phyloP scores from a whole-genome alignment of 2,113 vertebrate genomes.

The Anolis carolinensis region DNA sequence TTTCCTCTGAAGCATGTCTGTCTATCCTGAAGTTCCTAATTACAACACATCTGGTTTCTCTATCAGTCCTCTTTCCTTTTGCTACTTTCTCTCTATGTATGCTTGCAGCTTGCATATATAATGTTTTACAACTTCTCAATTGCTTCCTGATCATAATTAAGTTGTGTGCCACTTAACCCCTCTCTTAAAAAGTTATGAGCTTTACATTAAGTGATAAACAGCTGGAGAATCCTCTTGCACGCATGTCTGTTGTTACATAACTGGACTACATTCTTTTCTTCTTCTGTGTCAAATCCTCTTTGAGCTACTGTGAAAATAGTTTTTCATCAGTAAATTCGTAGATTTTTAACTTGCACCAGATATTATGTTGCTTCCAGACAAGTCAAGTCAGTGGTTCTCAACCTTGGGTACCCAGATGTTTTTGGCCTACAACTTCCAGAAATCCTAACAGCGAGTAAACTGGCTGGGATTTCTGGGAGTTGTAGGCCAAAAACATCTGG shows the following conservation, averaged over 20 bases:
- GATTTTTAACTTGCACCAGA: background rate
- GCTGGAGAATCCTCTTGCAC: background rate
- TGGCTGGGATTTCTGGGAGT: no score
- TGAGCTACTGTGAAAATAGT: fast-evolving
- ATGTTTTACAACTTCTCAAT: background rate
- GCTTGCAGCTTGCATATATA: background rate
- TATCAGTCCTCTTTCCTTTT: background rate
- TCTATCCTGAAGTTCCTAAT: fast-evolving
- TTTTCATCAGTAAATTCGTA: background rate
- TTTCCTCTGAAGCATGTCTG: fast-evolving
- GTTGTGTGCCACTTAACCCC: background rate
- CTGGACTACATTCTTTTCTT: background rate
- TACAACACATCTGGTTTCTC: background rate
- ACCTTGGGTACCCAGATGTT: no score
- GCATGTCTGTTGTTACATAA: background rate
- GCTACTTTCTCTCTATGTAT: fast-evolving
- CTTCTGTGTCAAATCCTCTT: fast-evolving
- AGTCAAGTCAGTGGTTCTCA: no score
- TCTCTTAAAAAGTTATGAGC: fast-evolving
- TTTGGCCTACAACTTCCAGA: no score
- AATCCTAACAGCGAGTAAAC: no score
- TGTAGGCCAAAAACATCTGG: no score
- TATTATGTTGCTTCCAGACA: background rate
- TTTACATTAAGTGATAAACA: background rate
- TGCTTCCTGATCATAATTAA: background rate